Evolutionary conservation across 2,888 invertebrate species (phyloP).

Genomic region (Imbricaverruca yamaguchii): DNA sequence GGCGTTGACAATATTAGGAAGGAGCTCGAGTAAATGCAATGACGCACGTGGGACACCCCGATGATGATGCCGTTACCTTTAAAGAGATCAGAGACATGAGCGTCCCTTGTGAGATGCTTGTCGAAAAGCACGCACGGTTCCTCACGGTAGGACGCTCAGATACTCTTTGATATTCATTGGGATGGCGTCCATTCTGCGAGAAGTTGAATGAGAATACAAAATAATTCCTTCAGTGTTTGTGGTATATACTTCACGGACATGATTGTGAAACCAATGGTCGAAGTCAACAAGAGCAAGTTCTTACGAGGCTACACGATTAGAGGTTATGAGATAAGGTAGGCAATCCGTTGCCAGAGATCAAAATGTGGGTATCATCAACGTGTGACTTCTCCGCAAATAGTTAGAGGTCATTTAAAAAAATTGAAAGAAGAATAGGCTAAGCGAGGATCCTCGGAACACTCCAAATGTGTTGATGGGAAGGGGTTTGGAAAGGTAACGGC

Average conservation of each 20-base stretch:
- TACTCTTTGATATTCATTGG: neutral
- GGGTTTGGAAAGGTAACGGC: no score
- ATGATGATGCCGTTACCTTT: neutral
- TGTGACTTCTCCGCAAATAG: neutral
- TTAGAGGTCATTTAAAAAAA: neutral
- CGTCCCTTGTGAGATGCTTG: neutral
- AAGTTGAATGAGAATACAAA: neutral
- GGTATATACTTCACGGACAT: neutral
- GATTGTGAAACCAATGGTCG: neutral
- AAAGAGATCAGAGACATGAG: neutral
- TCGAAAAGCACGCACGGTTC: neutral
- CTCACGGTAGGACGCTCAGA: neutral
- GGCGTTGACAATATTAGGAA: neutral
- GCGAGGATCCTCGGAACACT: no score
- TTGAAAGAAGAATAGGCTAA: neutral
- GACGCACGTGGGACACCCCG: neutral
- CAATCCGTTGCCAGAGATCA: neutral
- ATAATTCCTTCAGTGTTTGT: neutral
- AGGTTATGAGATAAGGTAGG: neutral
- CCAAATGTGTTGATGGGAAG: no score
- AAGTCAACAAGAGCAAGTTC: neutral
- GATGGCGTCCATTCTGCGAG: neutral
- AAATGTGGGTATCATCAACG: neutral
- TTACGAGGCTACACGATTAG: no score
- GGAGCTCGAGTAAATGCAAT: neutral